These are phyloP conservation scores for Alligator mississippiensis DNA, from an alignment of 2,113 vertebrate species.

Conservation along the genomic window DNA sequence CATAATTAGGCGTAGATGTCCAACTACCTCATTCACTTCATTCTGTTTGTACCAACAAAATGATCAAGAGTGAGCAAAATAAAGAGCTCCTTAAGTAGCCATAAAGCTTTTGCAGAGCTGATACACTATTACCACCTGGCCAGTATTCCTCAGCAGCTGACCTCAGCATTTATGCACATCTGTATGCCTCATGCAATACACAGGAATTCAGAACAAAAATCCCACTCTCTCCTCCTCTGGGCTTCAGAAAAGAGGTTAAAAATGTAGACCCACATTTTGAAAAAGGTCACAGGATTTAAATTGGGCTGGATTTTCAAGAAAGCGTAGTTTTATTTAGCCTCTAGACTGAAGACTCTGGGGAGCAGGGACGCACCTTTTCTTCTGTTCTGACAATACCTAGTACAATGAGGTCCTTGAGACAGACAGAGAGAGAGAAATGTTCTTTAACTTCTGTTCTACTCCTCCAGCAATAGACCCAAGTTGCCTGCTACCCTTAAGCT, in stretches of 20 bases:
- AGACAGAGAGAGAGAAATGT: background rate
- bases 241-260: background rate
- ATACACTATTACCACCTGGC: background rate
- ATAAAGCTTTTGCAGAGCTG: slow-evolving; percentile 42
- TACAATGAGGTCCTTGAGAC: background rate
- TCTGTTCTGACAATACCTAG: background rate
- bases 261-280: background rate
- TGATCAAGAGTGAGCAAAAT: slow-evolving; percentile 4
- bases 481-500: background rate
- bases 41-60: slow-evolving; percentile 3
- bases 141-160: background rate
- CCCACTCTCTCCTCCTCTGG: background rate
- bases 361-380: background rate
- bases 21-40: background rate
- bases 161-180: background rate
- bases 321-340: background rate
- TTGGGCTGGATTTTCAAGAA: background rate
- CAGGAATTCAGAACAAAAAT: slow-evolving; percentile 10
- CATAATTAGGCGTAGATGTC: background rate
- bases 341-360: background rate
- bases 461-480: background rate
- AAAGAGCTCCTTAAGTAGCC: background rate
- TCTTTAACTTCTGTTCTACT: background rate
- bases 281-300: background rate
- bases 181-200: background rate